Evolutionary conservation across 2,113 vertebrate species (phyloP).

Genomic region (Oreochromis tanganicae): DNA sequence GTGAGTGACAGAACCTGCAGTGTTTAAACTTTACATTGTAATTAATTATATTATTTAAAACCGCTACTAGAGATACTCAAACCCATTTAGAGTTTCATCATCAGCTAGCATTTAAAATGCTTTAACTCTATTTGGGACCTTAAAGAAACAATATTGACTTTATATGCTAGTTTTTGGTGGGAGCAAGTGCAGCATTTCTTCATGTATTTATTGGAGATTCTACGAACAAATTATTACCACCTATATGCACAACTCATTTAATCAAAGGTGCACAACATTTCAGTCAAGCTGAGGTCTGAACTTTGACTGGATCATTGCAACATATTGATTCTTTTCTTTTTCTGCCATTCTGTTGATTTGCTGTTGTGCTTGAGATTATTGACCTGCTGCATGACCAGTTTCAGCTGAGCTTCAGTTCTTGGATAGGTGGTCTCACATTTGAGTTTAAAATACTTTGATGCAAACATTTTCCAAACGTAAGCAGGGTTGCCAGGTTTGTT

Average conservation of each 20-base stretch:
- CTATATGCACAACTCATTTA: background rate
- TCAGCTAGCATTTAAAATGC: background rate
- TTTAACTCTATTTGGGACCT: background rate
- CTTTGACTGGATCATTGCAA: background rate
- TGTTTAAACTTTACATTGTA: background rate
- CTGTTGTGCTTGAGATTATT: background rate
- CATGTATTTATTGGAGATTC: background rate
- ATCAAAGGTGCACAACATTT: background rate
- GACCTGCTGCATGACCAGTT: background rate
- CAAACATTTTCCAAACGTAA: background rate
- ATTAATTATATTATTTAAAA: background rate
- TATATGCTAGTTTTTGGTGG: background rate
- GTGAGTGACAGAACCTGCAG: background rate
- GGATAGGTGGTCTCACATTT: background rate
- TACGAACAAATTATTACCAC: background rate
- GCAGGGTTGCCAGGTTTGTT: background rate
- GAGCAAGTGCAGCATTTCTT: background rate
- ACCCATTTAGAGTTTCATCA: background rate
- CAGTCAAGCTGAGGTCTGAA: fast-evolving
- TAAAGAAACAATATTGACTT: background rate
- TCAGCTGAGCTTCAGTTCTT: background rate
- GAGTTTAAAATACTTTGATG: background rate
- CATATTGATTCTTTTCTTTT: background rate
- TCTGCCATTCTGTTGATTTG: background rate
- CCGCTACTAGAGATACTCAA: background rate